A percentile compares a stretch with the other conserved stretches of the same genome.
Conservation (phyloP, 2,797 vertebrate species). For the Cyclura pinguis region DNA sequence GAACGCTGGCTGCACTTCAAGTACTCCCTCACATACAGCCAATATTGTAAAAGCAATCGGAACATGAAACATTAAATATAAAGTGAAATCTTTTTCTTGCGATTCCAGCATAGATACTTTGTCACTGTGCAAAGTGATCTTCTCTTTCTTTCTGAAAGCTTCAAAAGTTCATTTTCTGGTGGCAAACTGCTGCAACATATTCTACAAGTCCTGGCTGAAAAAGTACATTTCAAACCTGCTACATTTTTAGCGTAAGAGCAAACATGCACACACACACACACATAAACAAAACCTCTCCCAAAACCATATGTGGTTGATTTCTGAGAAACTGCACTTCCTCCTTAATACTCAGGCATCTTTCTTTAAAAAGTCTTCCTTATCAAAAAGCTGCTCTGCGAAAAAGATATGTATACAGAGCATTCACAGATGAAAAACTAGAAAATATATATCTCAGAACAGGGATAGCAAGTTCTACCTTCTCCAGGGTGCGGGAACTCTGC, state of each 20-base stretch:
- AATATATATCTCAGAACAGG: not conserved
- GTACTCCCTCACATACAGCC: constrained; percentile 1
- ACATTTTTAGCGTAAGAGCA: constrained; percentile 39
- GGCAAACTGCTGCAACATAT: constrained; percentile 42
- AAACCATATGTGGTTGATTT: constrained; percentile 20
- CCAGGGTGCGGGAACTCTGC: not conserved
- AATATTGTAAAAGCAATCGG: not conserved
- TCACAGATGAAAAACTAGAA: not conserved
- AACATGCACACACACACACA: not conserved
- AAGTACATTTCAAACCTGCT: constrained; percentile 42
- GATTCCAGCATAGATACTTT: not conserved
- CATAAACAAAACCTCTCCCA: constrained; percentile 18
- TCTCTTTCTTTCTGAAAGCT: not conserved
- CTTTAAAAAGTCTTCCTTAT: constrained; percentile 22
- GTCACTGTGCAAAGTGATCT: not conserved
- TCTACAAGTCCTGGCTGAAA: constrained; percentile 51
- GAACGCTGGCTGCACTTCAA: constrained; percentile 1
- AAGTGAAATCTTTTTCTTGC: not conserved
- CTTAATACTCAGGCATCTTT: not conserved
- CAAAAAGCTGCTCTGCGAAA: constrained; percentile 17
- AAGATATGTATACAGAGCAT: not conserved
- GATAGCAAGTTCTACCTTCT: not conserved
- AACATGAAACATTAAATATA: not conserved
- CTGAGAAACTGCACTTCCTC: constrained; percentile 47
- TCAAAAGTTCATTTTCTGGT: constrained; percentile 50